phyloP scores from a whole-genome alignment of 2,113 vertebrate species.

The Scopus umbretta region DNA sequence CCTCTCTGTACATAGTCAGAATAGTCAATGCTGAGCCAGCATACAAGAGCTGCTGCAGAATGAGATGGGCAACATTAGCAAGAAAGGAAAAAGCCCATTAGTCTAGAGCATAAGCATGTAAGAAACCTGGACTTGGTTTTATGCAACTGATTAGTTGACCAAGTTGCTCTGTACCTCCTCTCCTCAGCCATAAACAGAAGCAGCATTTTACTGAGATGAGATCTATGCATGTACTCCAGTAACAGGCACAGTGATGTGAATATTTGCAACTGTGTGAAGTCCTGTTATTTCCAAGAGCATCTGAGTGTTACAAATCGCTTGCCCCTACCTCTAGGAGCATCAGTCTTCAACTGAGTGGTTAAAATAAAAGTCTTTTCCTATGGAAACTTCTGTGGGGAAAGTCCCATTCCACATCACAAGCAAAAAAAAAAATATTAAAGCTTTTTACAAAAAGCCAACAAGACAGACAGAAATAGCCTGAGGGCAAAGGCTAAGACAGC shows the following conservation, averaged over 20 bases:
- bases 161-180: background rate
- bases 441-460: background rate
- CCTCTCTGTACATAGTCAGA: background rate
- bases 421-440: background rate
- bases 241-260: background rate
- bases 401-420: background rate
- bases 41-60: background rate
- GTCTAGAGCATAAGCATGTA: background rate
- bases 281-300: background rate
- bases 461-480: background rate
- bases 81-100: background rate
- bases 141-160: background rate
- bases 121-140: background rate
- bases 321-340: background rate
- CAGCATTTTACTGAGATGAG: background rate
- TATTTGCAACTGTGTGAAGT: background rate
- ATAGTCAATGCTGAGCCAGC: background rate
- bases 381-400: background rate
- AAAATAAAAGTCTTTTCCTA: background rate
- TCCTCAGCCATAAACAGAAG: background rate
- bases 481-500: background rate
- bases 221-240: fast-evolving
- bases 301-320: background rate
- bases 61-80: background rate
- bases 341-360: background rate